A percentile compares a stretch with the other conserved stretches of the same genome.
Conservation (phyloP, 1,140 invertebrate genomes). For the Apis dorsata region DNA sequence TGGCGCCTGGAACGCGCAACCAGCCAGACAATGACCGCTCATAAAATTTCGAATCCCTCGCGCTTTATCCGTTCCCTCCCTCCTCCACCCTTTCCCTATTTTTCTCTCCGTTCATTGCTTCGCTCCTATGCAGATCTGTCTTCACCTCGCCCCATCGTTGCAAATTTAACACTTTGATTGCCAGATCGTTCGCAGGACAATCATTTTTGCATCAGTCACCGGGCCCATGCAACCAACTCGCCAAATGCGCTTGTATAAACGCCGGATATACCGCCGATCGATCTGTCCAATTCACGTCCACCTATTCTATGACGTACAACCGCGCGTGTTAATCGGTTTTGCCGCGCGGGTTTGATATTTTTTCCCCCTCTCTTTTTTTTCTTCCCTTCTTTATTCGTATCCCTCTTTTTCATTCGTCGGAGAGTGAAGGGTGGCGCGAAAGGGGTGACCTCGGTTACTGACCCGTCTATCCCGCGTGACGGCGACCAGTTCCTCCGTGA, state of each 20-base stretch:
- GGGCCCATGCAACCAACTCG: neutral
- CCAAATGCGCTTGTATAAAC: constrained; percentile 32
- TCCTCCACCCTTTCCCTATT: neutral
- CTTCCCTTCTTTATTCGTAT: too few species aligned
- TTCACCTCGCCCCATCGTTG: constrained; percentile 13
- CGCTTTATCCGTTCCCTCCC: too few species aligned
- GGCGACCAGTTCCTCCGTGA: too few species aligned
- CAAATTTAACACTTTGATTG: constrained; percentile 56
- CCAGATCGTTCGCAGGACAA: constrained; percentile 32
- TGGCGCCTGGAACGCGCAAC: neutral
- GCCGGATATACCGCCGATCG: constrained; percentile 33
- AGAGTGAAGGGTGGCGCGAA: too few species aligned
- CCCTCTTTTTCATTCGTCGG: neutral
- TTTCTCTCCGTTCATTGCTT: constrained; percentile 11
- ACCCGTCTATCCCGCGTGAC: too few species aligned
- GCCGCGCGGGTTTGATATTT: too few species aligned
- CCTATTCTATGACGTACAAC: constrained; percentile 29
- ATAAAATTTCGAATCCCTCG: constrained; percentile 43
- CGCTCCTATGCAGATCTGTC: constrained; percentile 43
- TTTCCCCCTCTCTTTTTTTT: neutral
- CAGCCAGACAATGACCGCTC: constrained; percentile 27
- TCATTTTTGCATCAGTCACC: constrained; percentile 45
- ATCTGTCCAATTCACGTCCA: constrained; percentile 26
- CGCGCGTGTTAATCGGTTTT: constrained; percentile 44
- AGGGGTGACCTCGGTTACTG: too few species aligned